Base-by-base conservation (phyloP, 2,113 vertebrate genomes). In the Rafetus swinhoei region DNA sequence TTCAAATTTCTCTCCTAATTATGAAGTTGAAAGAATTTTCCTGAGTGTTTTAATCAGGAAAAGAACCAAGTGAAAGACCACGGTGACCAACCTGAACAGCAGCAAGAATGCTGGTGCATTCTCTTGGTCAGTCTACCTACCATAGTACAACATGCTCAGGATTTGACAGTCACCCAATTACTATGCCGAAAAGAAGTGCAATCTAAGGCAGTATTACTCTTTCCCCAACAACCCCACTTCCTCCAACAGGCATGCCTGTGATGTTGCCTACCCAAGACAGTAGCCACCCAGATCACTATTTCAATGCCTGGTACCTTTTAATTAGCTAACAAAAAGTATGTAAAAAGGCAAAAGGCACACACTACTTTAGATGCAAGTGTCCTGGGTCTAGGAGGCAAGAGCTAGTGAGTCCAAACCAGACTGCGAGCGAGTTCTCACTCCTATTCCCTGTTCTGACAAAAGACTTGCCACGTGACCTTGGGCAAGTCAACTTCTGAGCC, bases 191-290 rank as follows among this genome's bases (percentile, higher is more conserved):
- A 35, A 24, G 62, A 92, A 5, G 52, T 59, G 69, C 85, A 89
- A 39, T 2, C 2, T 2, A 57, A 91, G 62, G 0, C 84, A 91
- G 54, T 81, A 91, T 39, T 86, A 72, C 84, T 95, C 53, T 93
- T 83, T 69, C 82, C 86, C 88, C 84, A 94, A 89, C 92, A 95
- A 88, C 60, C 90, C 93, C 84, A n/a, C 60, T 53, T 83, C 52
- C 85, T 90, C 90, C 90, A 91, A 89, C 83, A 91, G 53, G 45
- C 52, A 65, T 54, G 76, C 3, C n/a, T 74, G 5, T 74, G 35
- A 74, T 24, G 72, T 74, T 74, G 19, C 21, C 72, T 88, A 84
- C 35, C 6, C 29, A 1, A 89, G 52, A 83, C 76, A 91, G 54
- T 3, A 65, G 56, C n/a, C 2, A 22, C 1, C 80, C 90, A 85